Evolutionary conservation across 2,797 vertebrate genomes (phyloP), one percentile per base, ranked within the genome.

Genomic region (Carcharodon carcharias): DNA sequence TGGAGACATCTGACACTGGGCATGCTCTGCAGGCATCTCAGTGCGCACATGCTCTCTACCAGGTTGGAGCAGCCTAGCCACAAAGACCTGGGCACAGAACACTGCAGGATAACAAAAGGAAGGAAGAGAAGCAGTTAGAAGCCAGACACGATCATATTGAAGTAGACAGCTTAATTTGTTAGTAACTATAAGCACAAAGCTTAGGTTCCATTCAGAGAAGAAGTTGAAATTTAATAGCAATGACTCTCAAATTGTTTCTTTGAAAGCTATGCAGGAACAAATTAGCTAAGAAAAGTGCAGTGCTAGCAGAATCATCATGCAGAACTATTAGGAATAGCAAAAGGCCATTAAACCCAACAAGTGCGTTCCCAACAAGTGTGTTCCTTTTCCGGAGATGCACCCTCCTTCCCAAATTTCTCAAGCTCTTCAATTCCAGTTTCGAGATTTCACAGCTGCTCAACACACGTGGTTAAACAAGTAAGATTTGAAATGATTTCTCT

Each of bases 41-140:
- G 99, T 99, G 99, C 99, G 99, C 99, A 99, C 99, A 99, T 99
- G 99, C 99, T 99, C 99, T 99, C 99, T 99, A 99, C 99, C 99
- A 99, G 99, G 99, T 98, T 99, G 98, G 99, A 99, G 99, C 99
- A 99, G 99, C 99, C 99, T 99, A 99, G 99, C 99, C 99, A 99
- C 98, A 99, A 99, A 99, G 99, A 99, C 99, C 99, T 99, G 99
- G 99, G 99, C 98, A 99, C 99, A 99, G 99, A 99, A 99, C 99
- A 99, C 99, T 99, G 99, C 99, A 99, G 98, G 98, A 98, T 97
- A 98, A 97, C 97, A 98, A 98, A 98, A 98, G 98, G 98, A 98
- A 98, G 98, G 98, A 97, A 98, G 98, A 98, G 98, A 98, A 98
- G 98, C 98, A 98, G 98, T 98, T 98, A 98, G 98, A 98, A 98